These are phyloP conservation scores for Drosophila oshimai DNA, from an alignment of 1,140 invertebrate species.

Conservation along the genomic window DNA sequence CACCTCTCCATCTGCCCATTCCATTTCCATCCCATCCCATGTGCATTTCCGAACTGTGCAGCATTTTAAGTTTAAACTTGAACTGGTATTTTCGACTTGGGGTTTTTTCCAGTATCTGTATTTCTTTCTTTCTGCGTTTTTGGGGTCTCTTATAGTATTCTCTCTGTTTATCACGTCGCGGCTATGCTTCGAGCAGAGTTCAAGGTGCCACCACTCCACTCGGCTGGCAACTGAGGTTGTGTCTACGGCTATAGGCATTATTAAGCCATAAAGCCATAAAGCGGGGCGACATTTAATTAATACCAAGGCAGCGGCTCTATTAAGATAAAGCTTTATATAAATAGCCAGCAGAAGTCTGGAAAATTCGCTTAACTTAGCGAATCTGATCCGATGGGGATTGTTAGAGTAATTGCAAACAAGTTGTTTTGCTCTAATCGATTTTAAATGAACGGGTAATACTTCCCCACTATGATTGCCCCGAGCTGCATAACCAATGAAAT, in stretches of 20 bases:
- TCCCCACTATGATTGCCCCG: slow-evolving; percentile 5
- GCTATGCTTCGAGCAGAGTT: slow-evolving; percentile 52
- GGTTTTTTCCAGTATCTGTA: slow-evolving; percentile 31
- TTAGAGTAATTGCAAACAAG: slow-evolving; percentile 39
- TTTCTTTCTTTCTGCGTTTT: slow-evolving; percentile 26
- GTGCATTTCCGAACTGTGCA: slow-evolving; percentile 66
- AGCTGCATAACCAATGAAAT: slow-evolving; percentile 16
- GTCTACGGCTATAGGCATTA: slow-evolving; percentile 16
- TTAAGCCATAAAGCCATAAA: slow-evolving; percentile 7
- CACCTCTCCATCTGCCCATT: slow-evolving; percentile 21
- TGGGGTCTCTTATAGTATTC: slow-evolving; percentile 29
- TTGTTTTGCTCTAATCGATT: slow-evolving; percentile 35
- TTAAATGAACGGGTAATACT: slow-evolving; percentile 21
- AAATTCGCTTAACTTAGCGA: not conserved
- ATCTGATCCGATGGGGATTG: slow-evolving; percentile 8
- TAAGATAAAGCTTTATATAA: slow-evolving; percentile 16
- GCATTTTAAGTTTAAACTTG: slow-evolving; percentile 64
- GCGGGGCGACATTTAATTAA: slow-evolving; percentile 40
- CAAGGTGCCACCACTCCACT: slow-evolving; percentile 40
- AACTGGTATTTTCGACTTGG: slow-evolving; percentile 65
- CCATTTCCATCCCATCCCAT: too few relatives aligned
- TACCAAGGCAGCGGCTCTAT: slow-evolving; percentile 41
- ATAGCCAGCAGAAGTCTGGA: slow-evolving; percentile 15
- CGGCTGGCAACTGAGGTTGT: slow-evolving; percentile 17
- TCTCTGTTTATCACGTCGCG: slow-evolving; percentile 42